Conservation (phyloP, 2,113 vertebrate species). For the Anas platyrhynchos region DNA sequence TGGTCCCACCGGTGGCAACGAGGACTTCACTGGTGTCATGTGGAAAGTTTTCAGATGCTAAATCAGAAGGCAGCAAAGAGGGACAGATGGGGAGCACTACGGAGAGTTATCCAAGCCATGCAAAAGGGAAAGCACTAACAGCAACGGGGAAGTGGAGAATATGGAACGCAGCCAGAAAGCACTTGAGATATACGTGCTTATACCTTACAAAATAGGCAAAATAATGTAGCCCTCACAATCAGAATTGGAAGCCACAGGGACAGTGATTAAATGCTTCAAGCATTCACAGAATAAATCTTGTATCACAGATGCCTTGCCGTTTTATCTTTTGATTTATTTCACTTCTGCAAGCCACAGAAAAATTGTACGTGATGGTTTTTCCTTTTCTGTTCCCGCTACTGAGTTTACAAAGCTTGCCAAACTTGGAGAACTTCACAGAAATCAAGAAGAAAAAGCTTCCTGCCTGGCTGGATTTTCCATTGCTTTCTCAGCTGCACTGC, state of each 20-base stretch:
- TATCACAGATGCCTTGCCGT: background rate
- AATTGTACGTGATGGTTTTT: constrained; percentile 53
- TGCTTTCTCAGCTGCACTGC: constrained; percentile 10
- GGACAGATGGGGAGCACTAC: background rate
- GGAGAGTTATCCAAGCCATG: background rate
- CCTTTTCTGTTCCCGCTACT: constrained; percentile 29
- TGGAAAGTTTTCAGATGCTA: background rate
- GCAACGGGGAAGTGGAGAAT: background rate
- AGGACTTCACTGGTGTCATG: accelerated
- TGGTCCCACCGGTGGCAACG: background rate
- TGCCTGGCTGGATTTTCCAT: constrained; percentile 52
- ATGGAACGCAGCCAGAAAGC: background rate
- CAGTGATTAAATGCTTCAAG: constrained; percentile 5
- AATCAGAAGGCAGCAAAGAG: background rate
- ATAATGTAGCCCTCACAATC: background rate
- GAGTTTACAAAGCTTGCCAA: constrained; percentile 33
- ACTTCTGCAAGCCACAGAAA: constrained; percentile 38
- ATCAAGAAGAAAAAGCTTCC: constrained; percentile 35
- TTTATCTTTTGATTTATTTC: constrained; percentile 61
- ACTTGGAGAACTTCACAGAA: constrained; percentile 19
- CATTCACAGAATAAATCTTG: background rate
- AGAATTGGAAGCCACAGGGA: background rate
- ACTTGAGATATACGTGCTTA: background rate
- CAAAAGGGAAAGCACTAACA: background rate
- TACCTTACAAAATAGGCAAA: background rate